A percentile compares a stretch with the other conserved stretches of the same genome.
Evolutionary conservation across 2,888 invertebrate genomes (phyloP).

Genomic region (Pimpla rufipes): DNA sequence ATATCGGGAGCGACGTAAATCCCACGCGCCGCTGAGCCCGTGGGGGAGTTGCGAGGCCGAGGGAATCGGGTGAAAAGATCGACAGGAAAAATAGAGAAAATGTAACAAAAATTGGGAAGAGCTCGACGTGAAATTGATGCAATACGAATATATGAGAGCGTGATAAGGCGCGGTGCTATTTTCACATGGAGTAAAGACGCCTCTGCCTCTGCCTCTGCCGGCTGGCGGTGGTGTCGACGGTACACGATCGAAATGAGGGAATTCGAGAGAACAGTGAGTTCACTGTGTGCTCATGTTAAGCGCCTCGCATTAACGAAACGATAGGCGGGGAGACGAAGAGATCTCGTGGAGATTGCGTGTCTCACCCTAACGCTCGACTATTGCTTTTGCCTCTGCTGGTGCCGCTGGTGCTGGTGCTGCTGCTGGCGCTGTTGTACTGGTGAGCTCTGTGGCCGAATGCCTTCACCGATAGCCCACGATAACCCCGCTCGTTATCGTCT

Average conservation of each 20-base stretch:
- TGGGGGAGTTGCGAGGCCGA: not conserved
- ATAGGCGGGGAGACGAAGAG: slow-evolving; percentile 12
- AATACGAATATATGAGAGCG: slow-evolving; percentile 8
- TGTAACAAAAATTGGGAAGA: not conserved
- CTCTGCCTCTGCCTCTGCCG: too few species aligned
- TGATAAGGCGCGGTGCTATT: not conserved
- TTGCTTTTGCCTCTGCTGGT: not conserved
- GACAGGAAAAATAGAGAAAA: slow-evolving; percentile 24
- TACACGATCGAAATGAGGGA: not conserved
- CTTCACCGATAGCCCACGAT: slow-evolving; percentile 41
- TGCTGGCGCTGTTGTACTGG: not conserved
- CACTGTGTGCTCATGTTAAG: slow-evolving; percentile 15
- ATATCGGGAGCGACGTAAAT: slow-evolving; percentile 78
- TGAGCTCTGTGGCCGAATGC: slow-evolving; percentile 5
- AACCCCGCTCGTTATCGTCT: slow-evolving; percentile 73
- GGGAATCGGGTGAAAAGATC: slow-evolving; percentile 50
- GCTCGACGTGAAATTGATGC: slow-evolving; percentile 24
- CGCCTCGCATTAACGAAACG: slow-evolving; percentile 9
- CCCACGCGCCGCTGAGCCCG: slow-evolving; percentile 61
- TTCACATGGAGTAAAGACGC: not conserved
- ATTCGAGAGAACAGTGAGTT: slow-evolving; percentile 12
- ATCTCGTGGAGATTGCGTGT: slow-evolving; percentile 14
- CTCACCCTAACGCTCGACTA: slow-evolving; percentile 23
- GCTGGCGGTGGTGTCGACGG: not conserved
- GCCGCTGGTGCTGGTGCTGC: not conserved